Conservation (phyloP, 2,797 vertebrate genomes). For the Pangasius krempfi region DNA sequence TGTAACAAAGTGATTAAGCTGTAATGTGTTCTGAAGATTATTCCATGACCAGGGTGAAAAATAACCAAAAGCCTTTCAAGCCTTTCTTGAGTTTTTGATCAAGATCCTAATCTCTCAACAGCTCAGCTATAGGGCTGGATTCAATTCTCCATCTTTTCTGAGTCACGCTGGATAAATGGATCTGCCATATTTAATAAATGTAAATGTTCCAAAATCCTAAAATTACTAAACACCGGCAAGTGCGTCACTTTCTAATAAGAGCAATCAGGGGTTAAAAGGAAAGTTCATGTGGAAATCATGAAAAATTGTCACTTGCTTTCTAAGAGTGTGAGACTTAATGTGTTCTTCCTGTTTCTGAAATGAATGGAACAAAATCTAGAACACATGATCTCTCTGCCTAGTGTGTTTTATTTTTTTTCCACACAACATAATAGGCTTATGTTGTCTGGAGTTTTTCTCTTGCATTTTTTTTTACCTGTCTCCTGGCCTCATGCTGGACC, state of each 20-base stretch:
- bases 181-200: neutral
- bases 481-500: neutral
- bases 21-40: too few species aligned
- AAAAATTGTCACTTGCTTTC: neutral
- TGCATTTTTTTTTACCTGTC: neutral
- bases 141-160: neutral
- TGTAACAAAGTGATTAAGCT: too few species aligned
- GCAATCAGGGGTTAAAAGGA: neutral
- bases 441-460: neutral
- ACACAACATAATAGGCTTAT: neutral
- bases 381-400: neutral
- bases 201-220: neutral
- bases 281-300: neutral
- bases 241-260: neutral
- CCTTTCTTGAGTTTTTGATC: neutral
- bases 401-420: neutral
- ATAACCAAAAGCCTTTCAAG: too few species aligned
- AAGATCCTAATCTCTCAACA: neutral
- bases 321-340: neutral
- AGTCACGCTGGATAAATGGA: neutral
- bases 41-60: too few species aligned
- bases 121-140: neutral
- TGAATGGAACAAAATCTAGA: neutral
- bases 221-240: neutral
- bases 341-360: neutral